phyloP scores from a whole-genome alignment of 1,140 invertebrate species.

The Palaemon carinicauda region DNA sequence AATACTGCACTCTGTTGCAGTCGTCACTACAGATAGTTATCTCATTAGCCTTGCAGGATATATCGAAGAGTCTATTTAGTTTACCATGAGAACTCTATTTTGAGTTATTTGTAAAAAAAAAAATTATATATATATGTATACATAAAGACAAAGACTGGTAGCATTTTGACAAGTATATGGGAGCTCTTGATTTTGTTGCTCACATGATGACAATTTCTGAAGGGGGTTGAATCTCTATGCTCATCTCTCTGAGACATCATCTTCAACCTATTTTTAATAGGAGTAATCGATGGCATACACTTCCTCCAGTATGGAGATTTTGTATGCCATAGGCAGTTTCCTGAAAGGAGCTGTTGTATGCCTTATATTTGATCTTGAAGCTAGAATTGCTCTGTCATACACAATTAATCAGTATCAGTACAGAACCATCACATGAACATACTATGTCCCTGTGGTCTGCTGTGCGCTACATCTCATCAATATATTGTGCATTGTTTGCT shows the following conservation, averaged over 20 bases:
- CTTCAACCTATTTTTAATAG: background rate
- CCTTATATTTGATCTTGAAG: constrained; percentile 35
- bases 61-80: constrained; percentile 9
- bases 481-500: no score
- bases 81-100: background rate
- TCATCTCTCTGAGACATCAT: constrained; percentile 3
- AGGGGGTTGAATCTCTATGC: constrained; percentile 34
- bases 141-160: background rate
- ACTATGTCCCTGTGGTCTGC: background rate
- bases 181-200: background rate
- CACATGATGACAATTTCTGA: background rate
- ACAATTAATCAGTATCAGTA: constrained; percentile 20
- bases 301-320: constrained; percentile 22
- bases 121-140: background rate
- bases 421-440: background rate
- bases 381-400: constrained; percentile 44
- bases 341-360: constrained; percentile 38
- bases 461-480: background rate
- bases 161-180: constrained; percentile 22
- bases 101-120: background rate
- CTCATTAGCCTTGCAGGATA: constrained; percentile 37
- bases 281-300: constrained; percentile 17
- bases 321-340: constrained; percentile 34
- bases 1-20: constrained; percentile 27
- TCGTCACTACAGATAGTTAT: constrained; percentile 37